These are phyloP conservation scores for Antechinus flavipes DNA, from an alignment of 2,113 vertebrate genomes.

Conservation along the genomic window DNA sequence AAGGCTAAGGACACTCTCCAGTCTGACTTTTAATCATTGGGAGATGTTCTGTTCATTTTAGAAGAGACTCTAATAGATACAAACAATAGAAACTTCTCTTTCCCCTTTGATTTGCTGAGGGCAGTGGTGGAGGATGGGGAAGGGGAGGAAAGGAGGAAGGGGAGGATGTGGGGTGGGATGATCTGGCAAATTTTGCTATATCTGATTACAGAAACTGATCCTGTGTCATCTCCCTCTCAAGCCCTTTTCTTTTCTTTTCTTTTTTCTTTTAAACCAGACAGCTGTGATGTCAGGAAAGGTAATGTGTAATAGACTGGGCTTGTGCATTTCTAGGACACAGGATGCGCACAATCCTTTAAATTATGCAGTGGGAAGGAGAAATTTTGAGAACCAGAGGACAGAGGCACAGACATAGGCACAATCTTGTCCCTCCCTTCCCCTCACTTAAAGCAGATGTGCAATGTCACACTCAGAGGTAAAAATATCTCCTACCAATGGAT, in stretches of 20 bases:
- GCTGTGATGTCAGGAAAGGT: neutral
- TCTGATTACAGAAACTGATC: accelerated
- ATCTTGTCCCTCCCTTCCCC: neutral
- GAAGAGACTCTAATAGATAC: neutral
- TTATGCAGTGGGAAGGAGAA: neutral
- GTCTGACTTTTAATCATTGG: neutral
- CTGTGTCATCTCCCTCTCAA: accelerated
- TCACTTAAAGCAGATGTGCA: neutral
- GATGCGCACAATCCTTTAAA: too few relatives aligned
- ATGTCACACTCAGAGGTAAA: neutral
- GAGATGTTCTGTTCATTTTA: neutral
- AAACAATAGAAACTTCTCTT: neutral
- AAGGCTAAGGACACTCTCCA: neutral
- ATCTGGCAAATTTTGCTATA: neutral
- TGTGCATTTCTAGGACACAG: neutral
- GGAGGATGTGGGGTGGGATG: neutral
- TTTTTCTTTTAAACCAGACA: neutral
- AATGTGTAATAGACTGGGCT: neutral
- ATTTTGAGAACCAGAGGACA: neutral
- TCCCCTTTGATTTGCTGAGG: neutral
- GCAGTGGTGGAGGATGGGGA: too few relatives aligned
- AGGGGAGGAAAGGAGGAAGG: too few relatives aligned
- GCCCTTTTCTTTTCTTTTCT: neutral
- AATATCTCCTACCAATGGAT: neutral
- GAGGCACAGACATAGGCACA: neutral